Evolutionary conservation across 2,113 vertebrate genomes (phyloP), one percentile per base, ranked within the genome.

Genomic region (Oreocharis arfaki): DNA sequence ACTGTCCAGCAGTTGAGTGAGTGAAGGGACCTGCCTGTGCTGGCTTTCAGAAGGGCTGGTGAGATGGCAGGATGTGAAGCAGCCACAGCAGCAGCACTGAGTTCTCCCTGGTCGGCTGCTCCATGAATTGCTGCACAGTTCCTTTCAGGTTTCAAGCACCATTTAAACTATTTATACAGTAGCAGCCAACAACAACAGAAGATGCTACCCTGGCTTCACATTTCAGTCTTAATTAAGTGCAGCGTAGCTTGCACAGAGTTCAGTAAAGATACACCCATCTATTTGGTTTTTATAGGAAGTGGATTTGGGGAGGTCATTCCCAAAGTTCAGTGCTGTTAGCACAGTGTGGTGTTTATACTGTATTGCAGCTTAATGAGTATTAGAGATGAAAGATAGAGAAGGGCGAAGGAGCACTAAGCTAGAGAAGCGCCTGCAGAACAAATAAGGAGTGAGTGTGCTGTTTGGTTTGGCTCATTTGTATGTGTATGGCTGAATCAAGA

Each of bases 391-490:
- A 92, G 75, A 55, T 39, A 84, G 86, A 94, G 83, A 65, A 83
- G 86, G 80, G 73, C 0, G 4, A 90, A 87, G 76, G 88, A 93
- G 80, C 87, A 42, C 85, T 33, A 10, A 56, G 90, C 87, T 96
- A 93, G 76, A 84, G 83, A 89, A 87, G 53, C 73, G 93, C 90
- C 88, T 95, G 14, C 71, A 94, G 92, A 96, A 96, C 76, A 96
- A 94, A 87, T 88, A 81, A n/a, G 4, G 33, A 74, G 73, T 61
- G 76, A 92, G 65, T 39, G 32, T 50, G 85, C 88, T 96, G 86
- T 97, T 97, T 94, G 71, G 65, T 89, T 96, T 96, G 96, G 92
- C 95, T 97, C 95, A 69, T 96, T 93, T 93, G 69, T 93, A 44
- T 84, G 81, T 90, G 92, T 96, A 92, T 68, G 90, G 90, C 88